These are phyloP conservation scores for Telmatherina bonti DNA, from an alignment of 2,797 vertebrate genomes.

Conservation along the genomic window DNA sequence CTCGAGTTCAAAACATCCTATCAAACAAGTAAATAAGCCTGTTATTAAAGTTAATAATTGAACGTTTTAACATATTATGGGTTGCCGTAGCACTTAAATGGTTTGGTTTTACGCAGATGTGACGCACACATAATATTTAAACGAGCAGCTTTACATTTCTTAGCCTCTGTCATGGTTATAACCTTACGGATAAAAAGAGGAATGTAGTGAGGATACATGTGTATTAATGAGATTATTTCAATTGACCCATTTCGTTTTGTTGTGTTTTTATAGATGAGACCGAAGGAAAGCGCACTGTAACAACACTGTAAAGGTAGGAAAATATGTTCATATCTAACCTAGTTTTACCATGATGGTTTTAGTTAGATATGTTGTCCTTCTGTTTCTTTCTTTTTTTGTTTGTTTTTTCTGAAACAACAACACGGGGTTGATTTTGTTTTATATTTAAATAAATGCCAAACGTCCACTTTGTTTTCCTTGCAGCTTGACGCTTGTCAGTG, in stretches of 20 bases:
- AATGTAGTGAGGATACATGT: background rate
- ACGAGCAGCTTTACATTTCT: background rate
- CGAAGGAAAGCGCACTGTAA: constrained; percentile 60
- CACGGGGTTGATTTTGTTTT: background rate
- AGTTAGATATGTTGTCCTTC: background rate
- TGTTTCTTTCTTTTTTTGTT: no score
- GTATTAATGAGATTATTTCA: background rate
- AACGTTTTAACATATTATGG: constrained; percentile 21
- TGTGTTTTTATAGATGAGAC: constrained; percentile 76
- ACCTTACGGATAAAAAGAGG: background rate
- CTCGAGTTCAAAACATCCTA: constrained; percentile 59
- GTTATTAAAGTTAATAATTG: constrained; percentile 46
- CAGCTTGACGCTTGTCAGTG: constrained; percentile 14
- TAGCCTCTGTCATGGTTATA: background rate
- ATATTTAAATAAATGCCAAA: constrained; percentile 19
- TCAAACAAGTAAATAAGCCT: constrained; percentile 65
- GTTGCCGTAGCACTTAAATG: background rate
- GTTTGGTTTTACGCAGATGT: constrained; percentile 12
- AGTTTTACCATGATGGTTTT: background rate
- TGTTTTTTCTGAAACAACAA: background rate
- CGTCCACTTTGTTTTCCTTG: background rate
- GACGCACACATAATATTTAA: constrained; percentile 33
- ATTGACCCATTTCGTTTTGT: constrained; percentile 3
- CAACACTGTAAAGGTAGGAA: constrained; percentile 71
- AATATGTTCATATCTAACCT: constrained; percentile 10